Percentiles rank a stretch among this genome's conserved stretches.
Evolutionary conservation across 1,140 invertebrate genomes (phyloP).

Genomic region (Pseudomyrmex sp.): DNA sequence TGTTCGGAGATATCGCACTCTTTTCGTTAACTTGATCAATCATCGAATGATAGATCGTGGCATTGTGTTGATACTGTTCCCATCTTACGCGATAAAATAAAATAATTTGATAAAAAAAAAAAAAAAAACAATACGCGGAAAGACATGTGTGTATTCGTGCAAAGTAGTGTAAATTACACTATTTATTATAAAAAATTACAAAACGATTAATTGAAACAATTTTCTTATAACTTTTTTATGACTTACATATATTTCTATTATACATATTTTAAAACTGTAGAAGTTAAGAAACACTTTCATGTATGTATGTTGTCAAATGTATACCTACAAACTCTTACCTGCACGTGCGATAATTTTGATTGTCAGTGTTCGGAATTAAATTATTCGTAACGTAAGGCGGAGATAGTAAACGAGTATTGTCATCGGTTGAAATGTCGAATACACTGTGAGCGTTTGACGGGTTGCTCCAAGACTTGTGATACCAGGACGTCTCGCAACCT

Average conservation of each 20-base stretch:
- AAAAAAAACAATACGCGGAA: no score
- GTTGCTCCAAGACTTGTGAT: slow-evolving; percentile 55
- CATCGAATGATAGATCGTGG: not conserved
- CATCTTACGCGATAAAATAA: slow-evolving; percentile 42
- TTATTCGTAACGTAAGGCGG: slow-evolving; percentile 32
- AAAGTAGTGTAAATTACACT: no score
- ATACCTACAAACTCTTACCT: slow-evolving; percentile 54
- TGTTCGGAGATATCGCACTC: not conserved
- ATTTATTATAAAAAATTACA: no score
- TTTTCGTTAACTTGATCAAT: slow-evolving; percentile 15
- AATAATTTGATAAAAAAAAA: not conserved
- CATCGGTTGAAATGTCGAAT: not conserved
- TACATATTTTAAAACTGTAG: no score
- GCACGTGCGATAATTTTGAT: slow-evolving; percentile 65
- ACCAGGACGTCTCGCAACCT: slow-evolving; percentile 62
- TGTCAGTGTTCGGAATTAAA: slow-evolving; percentile 52
- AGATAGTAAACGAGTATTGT: slow-evolving; percentile 25
- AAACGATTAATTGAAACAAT: no score
- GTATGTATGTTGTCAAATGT: not conserved
- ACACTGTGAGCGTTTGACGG: slow-evolving; percentile 26
- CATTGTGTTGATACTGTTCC: slow-evolving; percentile 63
- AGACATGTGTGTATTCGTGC: no score
- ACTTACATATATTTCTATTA: no score
- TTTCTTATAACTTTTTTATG: no score
- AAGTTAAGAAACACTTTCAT: no score